Base-by-base conservation (phyloP, 2,113 vertebrate species). In the Sciurus niger region DNA sequence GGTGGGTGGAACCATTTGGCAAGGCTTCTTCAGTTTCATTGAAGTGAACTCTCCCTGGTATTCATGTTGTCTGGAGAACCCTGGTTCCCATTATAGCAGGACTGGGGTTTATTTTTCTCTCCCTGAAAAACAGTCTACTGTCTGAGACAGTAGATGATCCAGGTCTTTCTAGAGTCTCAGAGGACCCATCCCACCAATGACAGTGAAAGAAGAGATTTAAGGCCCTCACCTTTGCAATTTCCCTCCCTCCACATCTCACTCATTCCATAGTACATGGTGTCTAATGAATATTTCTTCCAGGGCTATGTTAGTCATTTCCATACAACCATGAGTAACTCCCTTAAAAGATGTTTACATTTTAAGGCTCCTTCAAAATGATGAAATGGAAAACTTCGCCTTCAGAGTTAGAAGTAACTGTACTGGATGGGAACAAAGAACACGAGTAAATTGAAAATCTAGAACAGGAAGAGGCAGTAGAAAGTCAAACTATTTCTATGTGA, bases 311-410 rank as follows among this genome's bases (percentile, higher is more conserved):
- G 24, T 55, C 10, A 86, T 80, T 84, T 55, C 9, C 32, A n/a
- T 37, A 82, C 18, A 92, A 13, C 3, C 34, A 32, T 63, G 53
- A 65, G 20, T 85, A 46, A 37, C 37, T 70, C 84, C 25, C 72
- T 53, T 84, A 93, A 67, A 74, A 22, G 3, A 32, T 70, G 83
- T 63, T 92, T 73, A 60, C 14, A 73, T 76, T 85, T 70, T 80
- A 63, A 68, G 73, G 0, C 17, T 84, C 32, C 11, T 88, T 88
- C 72, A 72, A 89, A 86, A 48, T 63, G 48, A 87, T 32, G 14
- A 90, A 88, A 89, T 79, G 60, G 30, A 93, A 89, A 76, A 70
- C 24, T 70, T 95, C 53, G 92, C 24, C 43, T 82, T 32, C 1
- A 90, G 20, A 74, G 14, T 84, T 43, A 79, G 55, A 84, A 84